phyloP scores from a whole-genome alignment of 1,140 invertebrate genomes.

The Drosophila nikananu region DNA sequence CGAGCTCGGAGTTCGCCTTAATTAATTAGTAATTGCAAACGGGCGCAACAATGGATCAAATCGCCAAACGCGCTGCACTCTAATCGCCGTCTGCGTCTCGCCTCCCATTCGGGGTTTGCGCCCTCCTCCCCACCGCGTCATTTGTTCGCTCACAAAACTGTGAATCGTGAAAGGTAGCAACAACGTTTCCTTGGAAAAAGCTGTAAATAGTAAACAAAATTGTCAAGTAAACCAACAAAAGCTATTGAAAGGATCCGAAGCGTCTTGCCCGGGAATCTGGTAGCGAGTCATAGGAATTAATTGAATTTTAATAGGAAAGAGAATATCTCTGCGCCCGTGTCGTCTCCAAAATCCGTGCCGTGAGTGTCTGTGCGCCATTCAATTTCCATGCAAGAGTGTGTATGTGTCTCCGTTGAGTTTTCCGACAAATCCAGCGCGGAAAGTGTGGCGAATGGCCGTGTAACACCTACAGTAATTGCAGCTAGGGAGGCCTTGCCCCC shows the following conservation, averaged over 20 bases:
- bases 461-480: slow-evolving; percentile 5
- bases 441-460: slow-evolving; percentile 6
- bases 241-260: slow-evolving; percentile 29
- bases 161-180: slow-evolving; percentile 67
- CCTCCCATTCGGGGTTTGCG: background rate
- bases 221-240: slow-evolving; percentile 62
- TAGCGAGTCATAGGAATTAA: background rate
- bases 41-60: slow-evolving; percentile 38
- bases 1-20: slow-evolving; percentile 37
- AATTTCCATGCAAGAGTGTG: slow-evolving; percentile 41
- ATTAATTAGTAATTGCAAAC: slow-evolving; percentile 72
- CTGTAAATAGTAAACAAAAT: slow-evolving; percentile 84
- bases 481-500: background rate
- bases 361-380: slow-evolving; percentile 55
- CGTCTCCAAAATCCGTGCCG: slow-evolving; percentile 18
- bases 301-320: slow-evolving; percentile 8
- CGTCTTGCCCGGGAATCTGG: slow-evolving; percentile 24
- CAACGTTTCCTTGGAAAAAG: slow-evolving; percentile 80
- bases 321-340: slow-evolving; percentile 11
- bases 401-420: slow-evolving; percentile 26
- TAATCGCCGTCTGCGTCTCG: slow-evolving; percentile 5
- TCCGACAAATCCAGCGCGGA: slow-evolving; percentile 15
- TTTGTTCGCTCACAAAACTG: slow-evolving; percentile 24
- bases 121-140: slow-evolving; percentile 17
- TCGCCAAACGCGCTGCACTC: background rate